A percentile compares a stretch with the other conserved stretches of the same genome.
phyloP scores from a whole-genome alignment of 2,888 invertebrate species.

The Megalurothrips usitatus region DNA sequence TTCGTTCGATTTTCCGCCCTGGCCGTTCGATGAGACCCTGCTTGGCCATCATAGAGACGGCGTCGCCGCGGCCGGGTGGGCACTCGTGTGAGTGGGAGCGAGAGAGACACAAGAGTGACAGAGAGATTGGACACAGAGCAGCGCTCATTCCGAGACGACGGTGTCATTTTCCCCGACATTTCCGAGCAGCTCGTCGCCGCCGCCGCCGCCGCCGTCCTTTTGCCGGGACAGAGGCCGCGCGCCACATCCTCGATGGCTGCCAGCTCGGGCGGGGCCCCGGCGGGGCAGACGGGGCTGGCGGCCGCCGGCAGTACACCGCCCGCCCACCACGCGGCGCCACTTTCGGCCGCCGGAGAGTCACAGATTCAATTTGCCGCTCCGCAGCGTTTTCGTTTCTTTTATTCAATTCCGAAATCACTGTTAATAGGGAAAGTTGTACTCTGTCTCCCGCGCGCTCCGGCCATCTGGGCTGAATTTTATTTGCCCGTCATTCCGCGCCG shows the following conservation, averaged over 20 bases:
- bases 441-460: neutral
- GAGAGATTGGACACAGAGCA: neutral
- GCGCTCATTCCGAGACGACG: too few species aligned
- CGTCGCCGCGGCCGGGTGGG: too few species aligned
- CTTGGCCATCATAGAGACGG: too few species aligned
- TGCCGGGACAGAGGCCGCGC: neutral
- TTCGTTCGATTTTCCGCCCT: neutral
- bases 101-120: neutral
- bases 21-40: too few species aligned
- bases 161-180: too few species aligned
- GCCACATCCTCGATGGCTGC: neutral
- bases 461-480: neutral
- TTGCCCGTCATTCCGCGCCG: slow-evolving; percentile 7
- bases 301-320: neutral
- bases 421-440: slow-evolving; percentile 17
- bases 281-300: too few species aligned
- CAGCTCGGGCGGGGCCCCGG: too few species aligned
- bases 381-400: neutral
- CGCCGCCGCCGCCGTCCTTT: too few species aligned
- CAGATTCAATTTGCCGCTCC: slow-evolving; percentile 19
- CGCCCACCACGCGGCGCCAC: neutral
- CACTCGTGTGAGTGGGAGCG: neutral
- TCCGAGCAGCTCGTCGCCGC: too few species aligned
- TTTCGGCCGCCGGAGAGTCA: neutral
- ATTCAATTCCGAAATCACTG: slow-evolving; percentile 25